These are phyloP conservation scores for Gorsachius goisagi DNA, from an alignment of 2,113 vertebrate species.

Conservation along the genomic window DNA sequence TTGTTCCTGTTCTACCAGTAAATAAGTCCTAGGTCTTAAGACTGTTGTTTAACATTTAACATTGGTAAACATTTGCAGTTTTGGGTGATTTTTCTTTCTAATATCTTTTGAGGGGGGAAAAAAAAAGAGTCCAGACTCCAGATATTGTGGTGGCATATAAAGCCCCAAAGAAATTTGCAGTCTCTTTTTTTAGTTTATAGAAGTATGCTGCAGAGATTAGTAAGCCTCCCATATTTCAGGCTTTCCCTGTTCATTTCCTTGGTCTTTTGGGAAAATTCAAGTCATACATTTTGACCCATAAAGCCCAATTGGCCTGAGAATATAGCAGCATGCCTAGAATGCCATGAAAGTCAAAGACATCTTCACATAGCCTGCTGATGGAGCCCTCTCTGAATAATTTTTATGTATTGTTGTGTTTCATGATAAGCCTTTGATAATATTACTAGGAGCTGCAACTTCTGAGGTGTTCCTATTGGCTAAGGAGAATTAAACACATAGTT, in stretches of 20 bases:
- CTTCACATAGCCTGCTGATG: background rate
- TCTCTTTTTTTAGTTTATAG: background rate
- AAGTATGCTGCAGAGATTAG: background rate
- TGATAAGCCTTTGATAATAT: background rate
- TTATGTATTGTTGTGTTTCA: background rate
- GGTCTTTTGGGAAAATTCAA: background rate
- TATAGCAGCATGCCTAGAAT: too few species aligned
- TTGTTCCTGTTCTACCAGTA: background rate
- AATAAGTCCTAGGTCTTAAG: background rate
- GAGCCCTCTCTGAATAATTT: background rate
- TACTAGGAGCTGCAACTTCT: background rate
- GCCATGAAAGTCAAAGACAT: background rate
- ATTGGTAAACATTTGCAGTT: background rate
- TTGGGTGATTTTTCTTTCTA: background rate
- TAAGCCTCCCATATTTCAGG: background rate
- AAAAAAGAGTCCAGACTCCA: background rate
- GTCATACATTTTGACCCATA: background rate
- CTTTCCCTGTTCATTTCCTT: background rate
- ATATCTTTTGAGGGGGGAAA: background rate
- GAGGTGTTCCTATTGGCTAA: background rate
- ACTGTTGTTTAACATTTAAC: background rate
- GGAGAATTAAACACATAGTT: background rate
- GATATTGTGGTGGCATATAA: background rate
- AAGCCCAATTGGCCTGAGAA: background rate
- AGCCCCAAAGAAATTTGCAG: background rate